Base-by-base conservation (phyloP, 2,797 vertebrate genomes). In the Hydrolagus colliei region DNA sequence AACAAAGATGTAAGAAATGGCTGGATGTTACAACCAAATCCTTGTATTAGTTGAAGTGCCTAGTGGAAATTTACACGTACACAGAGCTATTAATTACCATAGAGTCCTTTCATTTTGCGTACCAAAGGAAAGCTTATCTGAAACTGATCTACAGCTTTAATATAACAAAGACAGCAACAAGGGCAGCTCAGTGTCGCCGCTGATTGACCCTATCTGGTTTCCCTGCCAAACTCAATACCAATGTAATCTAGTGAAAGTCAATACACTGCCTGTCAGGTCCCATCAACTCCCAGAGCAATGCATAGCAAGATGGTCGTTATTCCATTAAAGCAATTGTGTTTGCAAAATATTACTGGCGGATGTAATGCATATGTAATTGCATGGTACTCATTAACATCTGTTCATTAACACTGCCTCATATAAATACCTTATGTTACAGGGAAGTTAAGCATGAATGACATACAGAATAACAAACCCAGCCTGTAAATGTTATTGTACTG, bases 241-340 rank as follows among this genome's bases (percentile, higher is more conserved):
- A 94, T 95, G 95, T 93, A 93, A 96, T 93, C 90, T 90, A 95
- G 95, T 93, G 95, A 95, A 97, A 96, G 95, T 96, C 95, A 96
- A 96, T 95, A 96, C 91, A 90, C 91, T 91, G 79, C 32, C 79
- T 84, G 79, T 84, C 79, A 52, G 10, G 27, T 84, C 16, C 65
- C 32, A 84, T 71, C 79, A 84, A 84, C 65, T 71, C 79, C 65
- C 79, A 71, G 32, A 67, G 79, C 79, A 82, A 82, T 41, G 79
- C 65, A 52, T 41, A 71, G 79, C 79, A 84, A 84, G 79, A 71
- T 84, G 32, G 65, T 84, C 67, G 32, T 84, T 84, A 84, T 84
- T 84, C 41, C 79, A 84, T 84, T 84, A 71, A 84, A 84, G 79
- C 79, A 84, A 84, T 41, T 84, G 65, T 84, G 65, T 18, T 84